Conservation (phyloP, 2,888 invertebrate species). For the Yponomeuta plumbellus region DNA sequence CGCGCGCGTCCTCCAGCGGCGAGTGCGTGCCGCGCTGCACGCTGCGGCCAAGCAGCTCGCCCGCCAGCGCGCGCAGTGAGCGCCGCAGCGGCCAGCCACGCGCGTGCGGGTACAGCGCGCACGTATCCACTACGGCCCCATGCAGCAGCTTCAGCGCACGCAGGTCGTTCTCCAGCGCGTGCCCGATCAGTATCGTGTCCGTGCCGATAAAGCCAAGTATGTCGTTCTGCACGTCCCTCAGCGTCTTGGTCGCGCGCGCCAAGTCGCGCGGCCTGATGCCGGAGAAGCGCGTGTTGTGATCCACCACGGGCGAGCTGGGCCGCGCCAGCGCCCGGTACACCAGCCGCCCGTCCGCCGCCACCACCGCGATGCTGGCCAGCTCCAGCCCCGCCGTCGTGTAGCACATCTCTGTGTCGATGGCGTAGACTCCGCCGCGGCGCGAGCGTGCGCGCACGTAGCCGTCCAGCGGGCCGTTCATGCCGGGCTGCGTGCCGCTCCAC, state of each 20-base stretch:
- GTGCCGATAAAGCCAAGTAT: slow-evolving; percentile 86
- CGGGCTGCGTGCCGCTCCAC: slow-evolving; percentile 83
- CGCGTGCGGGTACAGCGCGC: slow-evolving; percentile 90
- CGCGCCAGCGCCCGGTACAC: slow-evolving; percentile 91
- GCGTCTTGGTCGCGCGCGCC: slow-evolving; percentile 79
- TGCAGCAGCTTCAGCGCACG: slow-evolving; percentile 91
- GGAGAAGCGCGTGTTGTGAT: slow-evolving; percentile 96
- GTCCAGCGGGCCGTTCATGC: slow-evolving; percentile 84
- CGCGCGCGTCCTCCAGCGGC: slow-evolving; percentile 93
- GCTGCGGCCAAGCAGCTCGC: slow-evolving; percentile 82
- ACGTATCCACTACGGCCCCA: slow-evolving; percentile 90
- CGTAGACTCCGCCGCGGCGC: slow-evolving; percentile 80
- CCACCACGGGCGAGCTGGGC: slow-evolving; percentile 89
- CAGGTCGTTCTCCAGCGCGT: slow-evolving; percentile 96
- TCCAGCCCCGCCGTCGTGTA: slow-evolving; percentile 92
- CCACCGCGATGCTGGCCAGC: slow-evolving; percentile 90
- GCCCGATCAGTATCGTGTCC: slow-evolving; percentile 95
- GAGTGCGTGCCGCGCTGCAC: slow-evolving; percentile 91
- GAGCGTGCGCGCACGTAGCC: slow-evolving; percentile 80
- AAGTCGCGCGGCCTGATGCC: slow-evolving; percentile 84
- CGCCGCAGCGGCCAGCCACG: slow-evolving; percentile 88
- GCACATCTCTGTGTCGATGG: slow-evolving; percentile 98
- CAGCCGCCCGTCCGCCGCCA: slow-evolving; percentile 82
- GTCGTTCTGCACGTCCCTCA: slow-evolving; percentile 90
- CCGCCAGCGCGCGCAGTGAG: slow-evolving; percentile 87